Evolutionary conservation across 2,888 invertebrate species (phyloP).

Genomic region (Dryocosmus kuriphilus): DNA sequence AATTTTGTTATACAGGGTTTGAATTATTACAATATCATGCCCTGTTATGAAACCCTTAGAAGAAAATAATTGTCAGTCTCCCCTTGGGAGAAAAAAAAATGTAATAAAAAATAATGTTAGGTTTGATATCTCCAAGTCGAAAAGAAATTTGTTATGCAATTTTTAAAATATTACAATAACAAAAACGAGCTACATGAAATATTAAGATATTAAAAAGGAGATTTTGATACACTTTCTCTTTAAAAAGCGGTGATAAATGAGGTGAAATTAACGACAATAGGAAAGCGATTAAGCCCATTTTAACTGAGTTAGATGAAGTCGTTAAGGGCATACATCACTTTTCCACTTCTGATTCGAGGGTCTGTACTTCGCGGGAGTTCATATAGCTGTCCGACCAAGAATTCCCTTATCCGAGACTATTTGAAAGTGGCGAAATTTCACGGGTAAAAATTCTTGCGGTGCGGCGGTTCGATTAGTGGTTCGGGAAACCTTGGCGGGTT

Average conservation of each 20-base stretch:
- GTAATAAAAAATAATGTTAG: too few species aligned
- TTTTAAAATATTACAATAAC: too few species aligned
- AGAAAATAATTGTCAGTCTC: too few species aligned
- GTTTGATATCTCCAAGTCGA: too few species aligned
- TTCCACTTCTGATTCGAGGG: slow-evolving; percentile 7
- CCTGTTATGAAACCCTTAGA: too few species aligned
- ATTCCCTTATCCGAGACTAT: background rate
- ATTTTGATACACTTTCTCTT: background rate
- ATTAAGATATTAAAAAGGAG: background rate
- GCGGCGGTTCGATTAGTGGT: background rate
- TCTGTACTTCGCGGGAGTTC: background rate
- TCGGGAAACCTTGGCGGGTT: background rate
- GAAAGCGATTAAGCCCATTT: slow-evolving; percentile 6
- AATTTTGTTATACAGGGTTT: too few species aligned
- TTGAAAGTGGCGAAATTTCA: background rate
- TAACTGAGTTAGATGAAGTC: background rate
- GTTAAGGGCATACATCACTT: background rate
- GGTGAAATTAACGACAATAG: background rate
- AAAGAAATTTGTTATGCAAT: too few species aligned
- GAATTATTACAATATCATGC: too few species aligned
- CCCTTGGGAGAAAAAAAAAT: too few species aligned
- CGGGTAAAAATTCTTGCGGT: background rate
- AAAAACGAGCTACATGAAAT: background rate
- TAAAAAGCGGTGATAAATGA: background rate
- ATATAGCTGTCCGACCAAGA: slow-evolving; percentile 1